Percentiles rank a stretch among this genome's conserved stretches.
Evolutionary conservation across 2,888 invertebrate genomes (phyloP).

Genomic region (Syritta pipiens): DNA sequence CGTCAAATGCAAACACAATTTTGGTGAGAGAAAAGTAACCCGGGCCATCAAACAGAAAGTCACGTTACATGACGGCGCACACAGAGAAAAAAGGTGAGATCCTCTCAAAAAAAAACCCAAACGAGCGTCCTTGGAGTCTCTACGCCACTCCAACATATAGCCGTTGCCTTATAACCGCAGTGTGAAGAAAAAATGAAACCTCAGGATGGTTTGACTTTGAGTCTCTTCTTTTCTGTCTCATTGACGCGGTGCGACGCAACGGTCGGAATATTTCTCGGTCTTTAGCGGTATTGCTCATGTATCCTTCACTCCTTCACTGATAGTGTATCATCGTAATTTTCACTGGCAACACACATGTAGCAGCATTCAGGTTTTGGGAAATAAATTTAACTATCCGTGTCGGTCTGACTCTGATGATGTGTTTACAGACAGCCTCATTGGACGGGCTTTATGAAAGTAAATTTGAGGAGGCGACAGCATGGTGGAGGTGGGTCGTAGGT

Average conservation of each 20-base stretch:
- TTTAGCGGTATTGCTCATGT: not conserved
- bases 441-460: no score
- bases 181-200: not conserved
- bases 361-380: constrained; percentile 25
- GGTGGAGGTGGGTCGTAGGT: no score
- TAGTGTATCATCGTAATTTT: constrained; percentile 4
- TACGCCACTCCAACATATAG: constrained; percentile 18
- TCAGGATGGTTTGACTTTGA: constrained; percentile 43
- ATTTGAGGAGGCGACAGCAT: no score
- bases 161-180: constrained; percentile 20
- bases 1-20: constrained; percentile 53
- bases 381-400: constrained; percentile 45
- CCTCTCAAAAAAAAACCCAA: constrained; percentile 6
- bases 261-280: constrained; percentile 5
- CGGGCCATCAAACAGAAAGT: constrained; percentile 4
- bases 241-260: constrained; percentile 1
- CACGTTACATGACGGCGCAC: constrained; percentile 4
- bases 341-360: constrained; percentile 10
- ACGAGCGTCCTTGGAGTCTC: constrained; percentile 5
- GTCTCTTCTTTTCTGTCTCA: constrained; percentile 2
- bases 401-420: constrained; percentile 39
- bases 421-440: no score
- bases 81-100: not conserved
- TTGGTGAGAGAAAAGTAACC: constrained; percentile 6
- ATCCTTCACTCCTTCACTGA: not conserved